A percentile compares a stretch with the other conserved stretches of the same genome.
phyloP scores from a whole-genome alignment of 2,888 invertebrate species.

The Parnassius mnemosyne region DNA sequence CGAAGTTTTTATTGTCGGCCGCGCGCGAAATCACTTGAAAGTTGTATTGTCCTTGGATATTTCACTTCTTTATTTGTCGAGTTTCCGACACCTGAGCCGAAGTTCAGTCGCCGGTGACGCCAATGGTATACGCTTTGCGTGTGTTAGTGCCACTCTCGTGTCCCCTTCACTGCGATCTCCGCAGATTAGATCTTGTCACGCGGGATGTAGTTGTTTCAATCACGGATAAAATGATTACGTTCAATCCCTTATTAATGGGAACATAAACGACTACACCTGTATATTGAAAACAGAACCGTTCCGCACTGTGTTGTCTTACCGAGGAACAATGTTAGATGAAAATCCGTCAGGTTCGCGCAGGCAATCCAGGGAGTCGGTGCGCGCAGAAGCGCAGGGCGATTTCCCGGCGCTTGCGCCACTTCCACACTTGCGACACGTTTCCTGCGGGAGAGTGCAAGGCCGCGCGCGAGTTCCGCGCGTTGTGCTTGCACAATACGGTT shows the following conservation, averaged over 20 bases:
- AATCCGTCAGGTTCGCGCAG: constrained; percentile 49
- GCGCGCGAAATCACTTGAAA: constrained; percentile 80
- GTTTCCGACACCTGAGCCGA: constrained; percentile 73
- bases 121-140: constrained; percentile 48
- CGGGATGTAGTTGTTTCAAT: constrained; percentile 37
- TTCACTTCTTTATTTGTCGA: constrained; percentile 77
- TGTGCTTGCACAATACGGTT: constrained; percentile 68
- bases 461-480: constrained; percentile 65
- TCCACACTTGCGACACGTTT: constrained; percentile 76
- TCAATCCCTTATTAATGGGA: too few relatives aligned
- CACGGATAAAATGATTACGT: constrained; percentile 10
- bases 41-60: constrained; percentile 79
- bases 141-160: constrained; percentile 47
- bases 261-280: constrained; percentile 1
- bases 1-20: constrained; percentile 79
- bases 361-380: constrained; percentile 62
- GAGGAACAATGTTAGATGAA: constrained; percentile 42
- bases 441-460: constrained; percentile 78
- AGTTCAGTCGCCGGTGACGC: constrained; percentile 64
- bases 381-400: constrained; percentile 62
- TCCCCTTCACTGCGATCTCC: constrained; percentile 65
- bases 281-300: constrained; percentile 23
- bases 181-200: constrained; percentile 39
- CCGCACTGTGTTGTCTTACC: constrained; percentile 34
- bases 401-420: constrained; percentile 77